Percentiles rank a stretch among this genome's conserved stretches.
Conservation (phyloP, 1,140 invertebrate genomes). For the Philotrypesis tridentata region DNA sequence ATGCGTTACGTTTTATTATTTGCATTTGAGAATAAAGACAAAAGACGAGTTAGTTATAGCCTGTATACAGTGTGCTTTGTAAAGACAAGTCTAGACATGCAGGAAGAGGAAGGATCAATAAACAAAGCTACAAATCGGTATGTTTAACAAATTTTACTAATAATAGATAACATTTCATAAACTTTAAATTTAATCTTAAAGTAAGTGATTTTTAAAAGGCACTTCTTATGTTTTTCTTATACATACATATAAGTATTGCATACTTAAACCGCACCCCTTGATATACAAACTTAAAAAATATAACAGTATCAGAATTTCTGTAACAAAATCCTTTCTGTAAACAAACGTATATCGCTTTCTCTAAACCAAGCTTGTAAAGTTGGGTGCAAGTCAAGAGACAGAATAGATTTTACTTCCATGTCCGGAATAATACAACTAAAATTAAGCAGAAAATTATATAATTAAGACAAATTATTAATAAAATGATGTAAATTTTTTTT, state of each 20-base stretch:
- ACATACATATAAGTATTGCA: conserved; percentile 3
- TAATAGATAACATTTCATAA: background rate
- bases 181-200: too few relatives aligned
- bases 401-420: conserved; percentile 53
- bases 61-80: too few relatives aligned
- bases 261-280: too few relatives aligned
- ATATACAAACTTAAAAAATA: background rate
- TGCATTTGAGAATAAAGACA: too few relatives aligned
- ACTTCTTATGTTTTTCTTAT: background rate
- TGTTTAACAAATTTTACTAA: background rate
- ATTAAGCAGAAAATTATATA: conserved; percentile 27
- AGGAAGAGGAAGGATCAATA: background rate
- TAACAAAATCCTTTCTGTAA: conserved; percentile 59
- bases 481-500: background rate
- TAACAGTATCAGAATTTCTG: conserved; percentile 53
- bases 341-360: conserved; percentile 57
- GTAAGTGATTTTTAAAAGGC: too few relatives aligned
- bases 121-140: too few relatives aligned
- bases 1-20: too few relatives aligned
- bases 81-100: too few relatives aligned
- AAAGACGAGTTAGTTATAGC: too few relatives aligned
- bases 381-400: conserved; percentile 58
- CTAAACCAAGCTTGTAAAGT: conserved; percentile 64
- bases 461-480: background rate
- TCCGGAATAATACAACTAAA: conserved; percentile 64